Evolutionary conservation across 2,888 invertebrate species (phyloP).

Genomic region (Lucinisca nassula): DNA sequence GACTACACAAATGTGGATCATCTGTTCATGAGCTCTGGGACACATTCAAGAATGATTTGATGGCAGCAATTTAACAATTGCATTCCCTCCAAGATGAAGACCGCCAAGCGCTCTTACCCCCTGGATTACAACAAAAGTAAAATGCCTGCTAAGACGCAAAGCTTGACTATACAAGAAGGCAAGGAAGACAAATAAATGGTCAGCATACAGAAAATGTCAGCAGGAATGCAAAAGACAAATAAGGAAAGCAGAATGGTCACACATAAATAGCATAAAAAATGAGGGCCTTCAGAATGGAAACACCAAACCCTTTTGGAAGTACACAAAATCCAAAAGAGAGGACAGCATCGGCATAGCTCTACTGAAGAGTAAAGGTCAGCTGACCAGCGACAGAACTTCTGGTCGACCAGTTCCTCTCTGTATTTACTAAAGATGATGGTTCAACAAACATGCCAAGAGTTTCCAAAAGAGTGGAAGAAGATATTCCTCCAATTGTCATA

Average conservation of each 20-base stretch:
- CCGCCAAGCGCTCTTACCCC: slow-evolving; percentile 9
- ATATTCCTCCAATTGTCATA: background rate
- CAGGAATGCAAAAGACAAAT: slow-evolving; percentile 34
- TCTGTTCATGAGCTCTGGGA: slow-evolving; percentile 11
- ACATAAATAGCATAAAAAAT: slow-evolving; percentile 32
- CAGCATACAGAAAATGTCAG: slow-evolving; percentile 43
- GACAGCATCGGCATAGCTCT: slow-evolving; percentile 34
- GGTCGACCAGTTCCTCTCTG: slow-evolving; percentile 48
- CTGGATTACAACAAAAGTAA: slow-evolving; percentile 14
- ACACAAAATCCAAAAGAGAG: slow-evolving; percentile 25
- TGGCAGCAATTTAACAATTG: background rate
- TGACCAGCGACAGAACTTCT: slow-evolving; percentile 43
- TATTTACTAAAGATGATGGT: slow-evolving; percentile 23
- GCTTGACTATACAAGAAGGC: slow-evolving; percentile 53
- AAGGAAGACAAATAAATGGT: slow-evolving; percentile 41
- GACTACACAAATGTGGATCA: background rate
- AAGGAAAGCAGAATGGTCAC: slow-evolving; percentile 42
- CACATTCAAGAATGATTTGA: slow-evolving; percentile 6
- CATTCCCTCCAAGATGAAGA: slow-evolving; percentile 28
- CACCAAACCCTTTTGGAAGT: slow-evolving; percentile 54
- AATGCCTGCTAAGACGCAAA: slow-evolving; percentile 28
- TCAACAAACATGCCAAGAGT: background rate
- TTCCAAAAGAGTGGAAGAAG: background rate
- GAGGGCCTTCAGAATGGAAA: slow-evolving; percentile 57
- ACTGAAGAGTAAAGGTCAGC: slow-evolving; percentile 9